These are phyloP conservation scores for Atractosteus spatula DNA, from an alignment of 2,113 vertebrate genomes.

Conservation along the genomic window DNA sequence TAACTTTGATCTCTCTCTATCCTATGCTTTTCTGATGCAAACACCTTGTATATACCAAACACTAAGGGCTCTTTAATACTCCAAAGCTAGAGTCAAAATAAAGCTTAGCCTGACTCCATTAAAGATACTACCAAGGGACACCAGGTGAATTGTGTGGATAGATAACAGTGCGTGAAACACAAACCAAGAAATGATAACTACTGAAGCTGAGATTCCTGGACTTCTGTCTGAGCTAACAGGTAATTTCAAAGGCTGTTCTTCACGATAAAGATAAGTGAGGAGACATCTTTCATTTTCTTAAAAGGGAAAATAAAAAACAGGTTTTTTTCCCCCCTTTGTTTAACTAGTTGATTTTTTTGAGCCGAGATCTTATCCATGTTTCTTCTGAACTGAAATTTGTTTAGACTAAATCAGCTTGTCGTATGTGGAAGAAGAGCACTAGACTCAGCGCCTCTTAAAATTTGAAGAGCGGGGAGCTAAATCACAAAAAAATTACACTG, in stretches of 20 bases:
- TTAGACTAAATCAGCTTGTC: conserved; percentile 36
- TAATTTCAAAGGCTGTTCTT: conserved; percentile 1
- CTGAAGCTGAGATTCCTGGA: neutral
- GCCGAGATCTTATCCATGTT: conserved; percentile 25
- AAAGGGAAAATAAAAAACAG: conserved; percentile 13
- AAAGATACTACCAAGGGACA: no score
- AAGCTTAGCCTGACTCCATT: no score
- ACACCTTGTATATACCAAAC: no score
- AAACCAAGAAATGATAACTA: neutral
- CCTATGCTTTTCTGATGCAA: no score
- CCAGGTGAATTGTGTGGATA: no score
- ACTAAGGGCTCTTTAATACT: no score
- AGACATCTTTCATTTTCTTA: conserved; percentile 23
- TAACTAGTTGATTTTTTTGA: conserved; percentile 14
- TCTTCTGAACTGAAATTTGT: conserved; percentile 27
- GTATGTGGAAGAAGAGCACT: neutral
- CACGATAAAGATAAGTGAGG: conserved; percentile 8
- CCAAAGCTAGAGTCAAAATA: no score
- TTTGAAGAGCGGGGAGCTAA: no score
- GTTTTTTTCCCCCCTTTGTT: conserved; percentile 1
- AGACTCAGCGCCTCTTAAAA: no score
- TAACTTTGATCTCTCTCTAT: no score
- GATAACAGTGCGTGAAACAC: no score
- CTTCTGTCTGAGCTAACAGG: neutral
- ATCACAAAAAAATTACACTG: no score